Conservation (phyloP, 2,113 vertebrate genomes). For the Delphinapterus leucas region DNA sequence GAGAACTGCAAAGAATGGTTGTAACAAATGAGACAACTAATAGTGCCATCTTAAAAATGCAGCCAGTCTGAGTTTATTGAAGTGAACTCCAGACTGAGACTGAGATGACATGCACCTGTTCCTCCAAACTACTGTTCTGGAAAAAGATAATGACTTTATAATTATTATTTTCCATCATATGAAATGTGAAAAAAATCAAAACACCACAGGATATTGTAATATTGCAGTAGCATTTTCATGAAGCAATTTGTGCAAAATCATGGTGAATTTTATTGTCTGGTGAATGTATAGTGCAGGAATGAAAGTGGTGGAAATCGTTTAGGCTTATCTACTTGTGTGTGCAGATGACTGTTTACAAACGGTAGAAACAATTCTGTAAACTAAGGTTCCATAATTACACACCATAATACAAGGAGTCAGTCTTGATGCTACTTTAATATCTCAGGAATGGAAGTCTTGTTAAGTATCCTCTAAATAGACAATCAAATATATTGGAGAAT, state of each 20-base stretch:
- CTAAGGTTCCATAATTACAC: neutral
- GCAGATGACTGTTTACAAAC: neutral
- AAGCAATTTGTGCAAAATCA: neutral
- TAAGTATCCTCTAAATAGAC: neutral
- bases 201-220: neutral
- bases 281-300: neutral
- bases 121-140: constrained; percentile 63
- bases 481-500: neutral
- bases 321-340: neutral
- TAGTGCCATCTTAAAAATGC: constrained; percentile 59
- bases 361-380: neutral
- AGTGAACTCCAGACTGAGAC: constrained; percentile 66
- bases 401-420: neutral
- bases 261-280: neutral
- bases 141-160: constrained; percentile 62
- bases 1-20: constrained; percentile 73
- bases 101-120: constrained; percentile 78
- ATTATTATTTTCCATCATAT: constrained; percentile 44
- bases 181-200: constrained; percentile 6
- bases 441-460: neutral
- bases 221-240: neutral
- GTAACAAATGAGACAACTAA: constrained; percentile 73
- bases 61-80: constrained; percentile 69
- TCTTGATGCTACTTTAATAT: neutral
- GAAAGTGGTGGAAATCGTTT: neutral